Evolutionary conservation across 2,797 vertebrate genomes (phyloP), one percentile per base, ranked within the genome.

Genomic region (Tangara arthus): DNA sequence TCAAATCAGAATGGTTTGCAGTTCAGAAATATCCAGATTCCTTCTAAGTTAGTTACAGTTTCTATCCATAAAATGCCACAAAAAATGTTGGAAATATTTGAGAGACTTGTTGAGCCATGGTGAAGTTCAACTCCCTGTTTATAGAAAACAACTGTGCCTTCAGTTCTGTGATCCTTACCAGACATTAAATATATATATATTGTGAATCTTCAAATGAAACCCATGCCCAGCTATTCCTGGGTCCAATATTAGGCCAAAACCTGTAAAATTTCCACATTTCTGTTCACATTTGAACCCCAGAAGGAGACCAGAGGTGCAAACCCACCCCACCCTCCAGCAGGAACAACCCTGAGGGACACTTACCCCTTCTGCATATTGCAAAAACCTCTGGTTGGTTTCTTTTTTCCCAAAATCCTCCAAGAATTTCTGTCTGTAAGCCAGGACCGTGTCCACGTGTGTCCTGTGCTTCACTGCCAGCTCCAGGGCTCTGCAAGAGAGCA

Each of bases 381-480:
- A 97, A 96, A 99, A 99, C 64, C 98, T 98, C 93, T 98, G 99
- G 97, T 99, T 99, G 70, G 98, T 99, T 98, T 99, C 99, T 95
- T 99, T 98, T 93, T 99, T 99, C 87, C 98, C 97, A 96, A 99
- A 99, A 82, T 98, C 98, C 94, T 99, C 97, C 63, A 99, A 97
- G 97, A 98, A 99, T 97, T 98, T 99, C 49, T 98, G 98, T 94
- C 99, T 98, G 90, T 98, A 98, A 80, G 99, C 99, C 95, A 99
- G 98, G 87, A 99, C 99, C 0, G 99, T 99, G 98, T 99, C 99
- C 91, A 99, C 99, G 34, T 99, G 99, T 52, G 99, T 99, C 98
- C 99, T 99, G 96, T 99, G 98, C 97, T 99, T 99, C 93, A 99
- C 98, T 68, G 99, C 99, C 94, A 99, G 97, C 46, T 99, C 99